These are phyloP conservation scores for Rugalucina vietnamica DNA, from an alignment of 2,888 invertebrate species.

Conservation along the genomic window DNA sequence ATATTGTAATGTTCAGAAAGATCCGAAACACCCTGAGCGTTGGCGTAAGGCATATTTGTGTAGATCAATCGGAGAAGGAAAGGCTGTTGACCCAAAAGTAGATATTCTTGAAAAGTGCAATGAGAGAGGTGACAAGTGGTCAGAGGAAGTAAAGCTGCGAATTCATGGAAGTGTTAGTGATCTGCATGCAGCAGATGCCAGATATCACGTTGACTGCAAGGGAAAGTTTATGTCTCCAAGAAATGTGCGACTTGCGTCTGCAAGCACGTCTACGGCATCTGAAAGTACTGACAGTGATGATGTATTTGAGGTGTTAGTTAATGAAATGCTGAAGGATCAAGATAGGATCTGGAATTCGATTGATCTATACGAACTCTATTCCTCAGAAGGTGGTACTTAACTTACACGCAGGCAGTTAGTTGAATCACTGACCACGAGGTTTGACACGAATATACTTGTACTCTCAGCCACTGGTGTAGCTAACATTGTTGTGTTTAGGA, in stretches of 20 bases:
- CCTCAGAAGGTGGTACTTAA: too few species aligned
- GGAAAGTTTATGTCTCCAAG: background rate
- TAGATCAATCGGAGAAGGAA: background rate
- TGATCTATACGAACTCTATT: background rate
- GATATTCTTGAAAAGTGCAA: too few species aligned
- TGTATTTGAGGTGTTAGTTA: background rate
- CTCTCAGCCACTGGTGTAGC: too few species aligned
- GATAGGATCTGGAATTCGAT: background rate
- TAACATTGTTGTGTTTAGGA: too few species aligned
- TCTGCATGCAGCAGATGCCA: too few species aligned
- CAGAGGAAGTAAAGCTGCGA: background rate
- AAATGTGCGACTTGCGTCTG: background rate
- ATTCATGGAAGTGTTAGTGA: too few species aligned
- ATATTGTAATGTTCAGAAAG: too few species aligned
- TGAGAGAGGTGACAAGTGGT: background rate
- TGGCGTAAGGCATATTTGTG: too few species aligned
- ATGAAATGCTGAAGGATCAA: background rate
- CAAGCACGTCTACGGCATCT: background rate
- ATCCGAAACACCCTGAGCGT: too few species aligned
- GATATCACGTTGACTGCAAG: background rate
- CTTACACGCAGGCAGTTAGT: background rate
- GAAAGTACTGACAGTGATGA: background rate
- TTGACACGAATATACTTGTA: too few species aligned
- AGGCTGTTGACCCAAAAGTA: background rate
- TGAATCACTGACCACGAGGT: background rate